Conservation (phyloP, 2,888 invertebrate genomes). For the Cyrtodaria siliqua region DNA sequence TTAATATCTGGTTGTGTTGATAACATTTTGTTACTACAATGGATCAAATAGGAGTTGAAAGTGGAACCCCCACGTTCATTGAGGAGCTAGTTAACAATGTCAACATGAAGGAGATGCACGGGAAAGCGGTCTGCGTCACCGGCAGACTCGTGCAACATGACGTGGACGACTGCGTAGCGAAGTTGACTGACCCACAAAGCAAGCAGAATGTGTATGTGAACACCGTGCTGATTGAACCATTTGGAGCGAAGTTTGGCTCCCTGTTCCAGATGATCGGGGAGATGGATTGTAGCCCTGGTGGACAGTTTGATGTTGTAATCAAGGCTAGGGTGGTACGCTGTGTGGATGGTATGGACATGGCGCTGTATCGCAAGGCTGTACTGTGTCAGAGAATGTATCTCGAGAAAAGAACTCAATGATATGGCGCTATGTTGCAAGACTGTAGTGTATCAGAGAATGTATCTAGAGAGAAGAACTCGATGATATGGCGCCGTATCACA, state of each 20-base stretch:
- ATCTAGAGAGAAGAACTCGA: constrained; percentile 43
- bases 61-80: constrained; percentile 51
- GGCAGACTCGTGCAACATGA: constrained; percentile 69
- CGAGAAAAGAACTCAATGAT: constrained; percentile 20
- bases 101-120: constrained; percentile 9
- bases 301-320: constrained; percentile 33
- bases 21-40: constrained; percentile 2
- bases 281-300: constrained; percentile 36
- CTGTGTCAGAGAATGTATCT: constrained; percentile 69
- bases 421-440: constrained; percentile 70
- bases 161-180: constrained; percentile 59
- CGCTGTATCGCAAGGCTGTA: constrained; percentile 70
- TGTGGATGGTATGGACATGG: constrained; percentile 75
- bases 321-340: constrained; percentile 72
- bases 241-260: constrained; percentile 67
- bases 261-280: constrained; percentile 77
- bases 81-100: constrained; percentile 36
- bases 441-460: constrained; percentile 67
- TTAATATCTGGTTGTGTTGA: too few species aligned
- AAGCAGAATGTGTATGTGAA: constrained; percentile 58
- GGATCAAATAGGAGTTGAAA: constrained; percentile 48
- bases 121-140: constrained; percentile 47
- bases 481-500: constrained; percentile 69
- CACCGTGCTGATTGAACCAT: constrained; percentile 74
- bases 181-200: constrained; percentile 64